Percentiles rank a stretch among this genome's conserved stretches.
Evolutionary conservation across 2,888 invertebrate genomes (phyloP).

Genomic region (Teleiodes luculella): DNA sequence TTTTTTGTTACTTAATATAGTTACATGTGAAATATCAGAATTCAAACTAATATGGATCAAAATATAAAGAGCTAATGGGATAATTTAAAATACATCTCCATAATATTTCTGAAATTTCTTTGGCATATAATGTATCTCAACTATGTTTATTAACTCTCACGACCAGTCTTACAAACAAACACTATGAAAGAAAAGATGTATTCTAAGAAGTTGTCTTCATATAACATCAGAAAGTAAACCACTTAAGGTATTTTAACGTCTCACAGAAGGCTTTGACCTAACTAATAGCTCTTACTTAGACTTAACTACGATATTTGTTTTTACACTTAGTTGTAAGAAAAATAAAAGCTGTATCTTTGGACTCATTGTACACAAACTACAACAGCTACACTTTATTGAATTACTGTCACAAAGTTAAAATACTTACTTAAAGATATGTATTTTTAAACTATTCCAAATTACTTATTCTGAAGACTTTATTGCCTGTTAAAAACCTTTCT

Average conservation of each 20-base stretch:
- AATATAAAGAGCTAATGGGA: too few species aligned
- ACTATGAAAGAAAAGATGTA: neutral
- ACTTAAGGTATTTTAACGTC: slow-evolving; percentile 10
- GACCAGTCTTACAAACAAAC: neutral
- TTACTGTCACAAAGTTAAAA: slow-evolving; percentile 62
- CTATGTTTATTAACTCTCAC: neutral
- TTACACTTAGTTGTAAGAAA: slow-evolving; percentile 62
- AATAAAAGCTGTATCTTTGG: slow-evolving; percentile 75
- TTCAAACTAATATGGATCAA: too few species aligned
- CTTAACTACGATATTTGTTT: slow-evolving; percentile 44
- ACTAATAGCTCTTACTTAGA: slow-evolving; percentile 31
- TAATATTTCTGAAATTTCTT: too few species aligned
- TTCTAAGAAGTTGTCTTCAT: neutral
- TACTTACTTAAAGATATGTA: slow-evolving; percentile 73
- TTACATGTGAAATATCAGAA: too few species aligned
- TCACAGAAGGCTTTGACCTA: slow-evolving; percentile 45
- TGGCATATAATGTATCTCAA: too few species aligned
- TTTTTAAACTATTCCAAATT: slow-evolving; percentile 42
- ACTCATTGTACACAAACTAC: slow-evolving; percentile 37
- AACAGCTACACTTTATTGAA: slow-evolving; percentile 58
- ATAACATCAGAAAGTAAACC: neutral
- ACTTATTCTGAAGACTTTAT: neutral
- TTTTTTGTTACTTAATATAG: neutral
- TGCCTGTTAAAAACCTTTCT: too few species aligned
- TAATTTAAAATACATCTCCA: too few species aligned